Conservation (phyloP, 2,888 invertebrate genomes). For the Drosophila mulleri region DNA sequence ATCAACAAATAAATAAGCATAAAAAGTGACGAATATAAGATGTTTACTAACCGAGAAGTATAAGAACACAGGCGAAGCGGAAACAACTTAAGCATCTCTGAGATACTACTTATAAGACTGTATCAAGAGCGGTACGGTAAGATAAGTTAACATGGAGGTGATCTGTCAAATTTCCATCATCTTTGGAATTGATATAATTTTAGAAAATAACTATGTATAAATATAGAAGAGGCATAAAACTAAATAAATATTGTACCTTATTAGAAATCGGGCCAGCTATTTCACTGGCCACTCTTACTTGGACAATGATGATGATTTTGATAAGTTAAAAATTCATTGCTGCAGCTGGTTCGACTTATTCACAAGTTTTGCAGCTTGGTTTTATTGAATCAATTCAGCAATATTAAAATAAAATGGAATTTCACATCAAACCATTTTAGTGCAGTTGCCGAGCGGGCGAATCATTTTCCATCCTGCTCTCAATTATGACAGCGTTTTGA, state of each 20-base stretch:
- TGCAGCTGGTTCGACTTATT: too few species aligned
- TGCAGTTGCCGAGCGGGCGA: constrained; percentile 1
- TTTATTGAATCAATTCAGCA: background rate
- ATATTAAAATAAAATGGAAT: background rate
- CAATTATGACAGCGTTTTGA: constrained; percentile 76
- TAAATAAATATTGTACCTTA: too few species aligned
- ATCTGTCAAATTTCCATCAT: too few species aligned
- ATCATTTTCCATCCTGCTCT: constrained; percentile 49
- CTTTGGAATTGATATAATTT: too few species aligned
- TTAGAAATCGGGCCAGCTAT: too few species aligned
- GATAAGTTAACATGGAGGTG: background rate
- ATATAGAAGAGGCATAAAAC: too few species aligned
- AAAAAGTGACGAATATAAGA: background rate
- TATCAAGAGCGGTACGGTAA: background rate
- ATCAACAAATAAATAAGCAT: background rate
- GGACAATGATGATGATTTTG: too few species aligned
- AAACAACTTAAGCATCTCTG: background rate
- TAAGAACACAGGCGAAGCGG: background rate
- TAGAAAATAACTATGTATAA: too few species aligned
- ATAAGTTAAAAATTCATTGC: too few species aligned
- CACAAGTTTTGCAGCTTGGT: too few species aligned
- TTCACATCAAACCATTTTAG: constrained; percentile 10
- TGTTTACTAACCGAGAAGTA: background rate
- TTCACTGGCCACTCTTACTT: too few species aligned
- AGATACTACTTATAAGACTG: background rate